Evolutionary conservation across 2,113 vertebrate genomes (phyloP).

Genomic region (Apaloderma vittatum): DNA sequence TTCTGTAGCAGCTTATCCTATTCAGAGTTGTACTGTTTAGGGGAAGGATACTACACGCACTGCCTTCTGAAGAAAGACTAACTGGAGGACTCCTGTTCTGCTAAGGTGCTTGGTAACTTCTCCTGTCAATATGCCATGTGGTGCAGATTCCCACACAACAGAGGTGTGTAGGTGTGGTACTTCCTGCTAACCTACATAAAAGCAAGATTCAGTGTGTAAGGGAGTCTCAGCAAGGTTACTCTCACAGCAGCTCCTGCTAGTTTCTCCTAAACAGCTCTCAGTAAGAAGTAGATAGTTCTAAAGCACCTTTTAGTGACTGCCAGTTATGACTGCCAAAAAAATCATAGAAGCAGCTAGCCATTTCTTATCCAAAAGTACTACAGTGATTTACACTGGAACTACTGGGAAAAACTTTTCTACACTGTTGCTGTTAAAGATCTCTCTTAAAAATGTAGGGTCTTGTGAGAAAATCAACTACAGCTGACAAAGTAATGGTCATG

Average conservation of each 20-base stretch:
- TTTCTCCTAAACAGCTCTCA: neutral
- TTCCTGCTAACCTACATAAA: neutral
- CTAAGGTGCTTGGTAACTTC: neutral
- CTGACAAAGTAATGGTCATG: neutral
- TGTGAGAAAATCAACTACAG: neutral
- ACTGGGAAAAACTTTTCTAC: neutral
- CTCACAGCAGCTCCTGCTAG: neutral
- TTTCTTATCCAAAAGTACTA: neutral
- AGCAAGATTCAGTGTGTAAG: neutral
- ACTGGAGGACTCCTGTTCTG: neutral
- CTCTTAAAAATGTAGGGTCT: neutral
- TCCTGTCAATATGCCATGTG: neutral
- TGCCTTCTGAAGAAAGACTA: neutral
- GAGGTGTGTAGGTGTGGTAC: neutral
- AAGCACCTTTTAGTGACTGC: neutral
- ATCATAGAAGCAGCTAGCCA: neutral
- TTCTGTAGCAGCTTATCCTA: neutral
- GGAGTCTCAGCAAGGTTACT: neutral
- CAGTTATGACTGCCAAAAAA: neutral
- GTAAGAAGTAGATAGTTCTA: neutral
- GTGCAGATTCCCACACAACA: neutral
- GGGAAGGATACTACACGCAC: accelerated
- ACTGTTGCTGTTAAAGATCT: neutral
- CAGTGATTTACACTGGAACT: neutral
- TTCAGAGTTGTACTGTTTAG: neutral